Base-by-base conservation (phyloP, 2,797 vertebrate genomes). In the Scolopax bukidnonensis region DNA sequence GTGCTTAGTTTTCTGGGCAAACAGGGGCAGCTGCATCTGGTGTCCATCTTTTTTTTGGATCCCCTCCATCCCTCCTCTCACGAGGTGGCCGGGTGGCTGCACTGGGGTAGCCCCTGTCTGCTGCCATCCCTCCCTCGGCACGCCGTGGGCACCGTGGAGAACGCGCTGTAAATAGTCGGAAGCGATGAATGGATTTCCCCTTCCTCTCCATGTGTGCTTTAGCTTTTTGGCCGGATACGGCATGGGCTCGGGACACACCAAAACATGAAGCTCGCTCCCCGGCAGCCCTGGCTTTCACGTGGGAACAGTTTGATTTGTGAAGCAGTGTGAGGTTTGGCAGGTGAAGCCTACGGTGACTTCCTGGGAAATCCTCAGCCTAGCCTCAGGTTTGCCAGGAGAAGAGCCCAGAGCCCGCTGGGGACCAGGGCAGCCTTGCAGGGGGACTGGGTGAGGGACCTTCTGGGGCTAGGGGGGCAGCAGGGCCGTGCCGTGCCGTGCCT, bases 191-290 rank as follows among this genome's bases (percentile, higher is more conserved):
- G 71, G 88, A 93, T 97, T 97, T 97, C 96, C 97, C 59, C 48
- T 97, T 97, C 97, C 97, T 97, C 56, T 88, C 95, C 86, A 88
- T 97, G 96, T 97, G 97, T 96, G 69, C 95, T 96, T 97, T 97
- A 97, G 96, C 96, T 97, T 96, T 96, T 81, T 70, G 87, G 65
- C 87, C 74, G 95, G 96, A 97, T 96, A 92, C 84, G 4, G 20
- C 48, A 60, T 51, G 43, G 94, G 64, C 89, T 96, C 2, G 3
- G 71, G 91, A 91, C 88, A 64, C 90, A 95, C 91, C 95, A 96
- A 96, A 94, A 95, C 93, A 97, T 67, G 82, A 85, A 84, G 48
- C 77, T 96, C 3, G 1, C 74, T 88, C 60, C 33, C 56, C 21
- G 14, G 87, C 70, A 93, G 88, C 48, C n/a, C 53, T 64, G 64